phyloP scores from a whole-genome alignment of 2,113 vertebrate species.

The Argyrosomus japonicus region DNA sequence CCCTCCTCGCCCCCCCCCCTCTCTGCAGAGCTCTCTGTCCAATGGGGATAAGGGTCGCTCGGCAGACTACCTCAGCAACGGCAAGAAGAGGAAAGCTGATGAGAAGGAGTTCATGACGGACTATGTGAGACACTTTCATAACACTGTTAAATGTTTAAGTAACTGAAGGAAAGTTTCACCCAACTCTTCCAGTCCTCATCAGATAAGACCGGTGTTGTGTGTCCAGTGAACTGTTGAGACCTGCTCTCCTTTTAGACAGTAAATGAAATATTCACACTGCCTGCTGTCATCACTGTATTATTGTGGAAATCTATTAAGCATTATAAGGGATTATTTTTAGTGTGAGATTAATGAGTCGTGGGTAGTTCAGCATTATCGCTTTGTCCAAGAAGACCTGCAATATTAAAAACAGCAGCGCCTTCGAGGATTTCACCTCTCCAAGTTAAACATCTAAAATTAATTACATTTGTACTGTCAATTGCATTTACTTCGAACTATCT shows the following conservation, averaged over 20 bases:
- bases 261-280: constrained; percentile 31
- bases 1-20: constrained; percentile 44
- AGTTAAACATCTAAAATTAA: constrained; percentile 33
- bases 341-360: constrained; percentile 4
- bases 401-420: constrained; percentile 5
- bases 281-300: background rate
- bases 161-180: constrained; percentile 42
- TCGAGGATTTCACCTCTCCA: constrained; percentile 21
- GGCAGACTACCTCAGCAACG: constrained; percentile 91
- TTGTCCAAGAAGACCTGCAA: background rate
- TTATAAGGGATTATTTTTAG: background rate
- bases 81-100: constrained; percentile 94
- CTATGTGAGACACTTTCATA: constrained; percentile 84
- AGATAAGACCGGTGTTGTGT: constrained; percentile 3
- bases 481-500: background rate
- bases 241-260: constrained; percentile 7
- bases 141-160: constrained; percentile 48
- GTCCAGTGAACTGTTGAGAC: constrained; percentile 9
- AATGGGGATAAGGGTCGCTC: constrained; percentile 89
- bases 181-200: background rate
- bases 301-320: background rate
- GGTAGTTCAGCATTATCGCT: background rate
- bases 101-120: constrained; percentile 93
- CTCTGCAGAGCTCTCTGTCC: constrained; percentile 84
- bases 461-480: constrained; percentile 1